A percentile compares a stretch with the other conserved stretches of the same genome.
phyloP scores from a whole-genome alignment of 2,113 vertebrate genomes.

The Cavia aperea region DNA sequence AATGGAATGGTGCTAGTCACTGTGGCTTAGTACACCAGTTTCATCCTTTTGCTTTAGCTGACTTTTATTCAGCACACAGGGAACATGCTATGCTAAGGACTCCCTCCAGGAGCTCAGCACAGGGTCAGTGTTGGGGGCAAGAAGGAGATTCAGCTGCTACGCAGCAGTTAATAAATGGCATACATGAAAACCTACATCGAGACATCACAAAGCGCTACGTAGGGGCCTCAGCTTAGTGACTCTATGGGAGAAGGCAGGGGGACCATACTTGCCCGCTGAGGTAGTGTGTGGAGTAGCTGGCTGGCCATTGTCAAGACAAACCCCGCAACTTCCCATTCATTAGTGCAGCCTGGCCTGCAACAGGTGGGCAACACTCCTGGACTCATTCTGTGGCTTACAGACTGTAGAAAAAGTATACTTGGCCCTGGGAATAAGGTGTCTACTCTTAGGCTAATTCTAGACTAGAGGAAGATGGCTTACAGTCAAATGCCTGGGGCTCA shows the following conservation, averaged over 20 bases:
- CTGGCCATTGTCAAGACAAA: conserved; percentile 35
- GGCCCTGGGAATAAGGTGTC: not conserved
- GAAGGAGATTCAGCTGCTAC: not conserved
- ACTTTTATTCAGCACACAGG: not conserved
- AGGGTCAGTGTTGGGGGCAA: not conserved
- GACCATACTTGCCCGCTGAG: not conserved
- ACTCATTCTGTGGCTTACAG: not conserved
- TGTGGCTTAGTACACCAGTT: not conserved
- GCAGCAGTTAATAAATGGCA: not conserved
- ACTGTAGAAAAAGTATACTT: conserved; percentile 29
- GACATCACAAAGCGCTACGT: not conserved
- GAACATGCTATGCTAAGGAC: not conserved
- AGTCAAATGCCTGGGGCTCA: conserved; percentile 8
- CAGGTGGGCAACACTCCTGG: not conserved
- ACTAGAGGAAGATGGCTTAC: not conserved
- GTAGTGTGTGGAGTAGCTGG: not conserved
- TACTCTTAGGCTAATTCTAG: conserved; percentile 22
- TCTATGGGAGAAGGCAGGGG: accelerated
- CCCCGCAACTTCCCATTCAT: not conserved
- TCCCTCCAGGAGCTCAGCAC: not conserved
- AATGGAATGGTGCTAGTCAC: not conserved
- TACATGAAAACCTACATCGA: accelerated
- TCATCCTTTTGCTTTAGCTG: not conserved
- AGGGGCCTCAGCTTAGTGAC: not conserved
- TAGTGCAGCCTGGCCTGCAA: conserved; percentile 4